Conservation (phyloP, 2,113 vertebrate genomes). For the Dryoscopus gambensis region DNA sequence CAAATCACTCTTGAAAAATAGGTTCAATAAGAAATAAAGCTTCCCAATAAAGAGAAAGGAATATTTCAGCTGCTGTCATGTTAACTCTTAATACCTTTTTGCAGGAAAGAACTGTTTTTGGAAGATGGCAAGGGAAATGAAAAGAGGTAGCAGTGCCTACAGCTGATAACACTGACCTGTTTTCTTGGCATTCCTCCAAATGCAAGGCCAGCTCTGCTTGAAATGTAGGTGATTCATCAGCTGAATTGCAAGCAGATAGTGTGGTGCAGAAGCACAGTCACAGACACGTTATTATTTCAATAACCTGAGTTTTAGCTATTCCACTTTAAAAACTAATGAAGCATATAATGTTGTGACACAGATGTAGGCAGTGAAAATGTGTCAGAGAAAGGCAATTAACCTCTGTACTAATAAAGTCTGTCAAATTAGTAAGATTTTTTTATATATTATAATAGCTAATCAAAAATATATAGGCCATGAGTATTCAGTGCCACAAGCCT, state of each 20-base stretch:
- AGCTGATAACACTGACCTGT: conserved; percentile 49
- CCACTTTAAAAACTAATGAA: conserved; percentile 76
- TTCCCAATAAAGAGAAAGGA: background rate
- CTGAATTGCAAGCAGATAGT: conserved; percentile 19
- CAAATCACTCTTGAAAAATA: conserved; percentile 22
- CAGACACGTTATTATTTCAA: background rate
- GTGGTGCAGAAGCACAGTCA: conserved; percentile 1
- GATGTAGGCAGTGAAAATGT: conserved; percentile 67
- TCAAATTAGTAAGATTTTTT: conserved; percentile 55
- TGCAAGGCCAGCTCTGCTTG: conserved; percentile 20
- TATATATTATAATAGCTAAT: background rate
- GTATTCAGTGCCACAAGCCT: background rate
- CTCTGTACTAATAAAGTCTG: conserved; percentile 55
- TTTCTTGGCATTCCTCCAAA: conserved; percentile 49
- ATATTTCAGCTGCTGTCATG: conserved; percentile 18
- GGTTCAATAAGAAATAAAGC: conserved; percentile 6
- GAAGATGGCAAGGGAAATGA: conserved; percentile 18
- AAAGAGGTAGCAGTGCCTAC: conserved; percentile 19
- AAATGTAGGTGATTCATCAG: conserved; percentile 56
- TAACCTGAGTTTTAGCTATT: conserved; percentile 51
- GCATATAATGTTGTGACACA: conserved; percentile 76
- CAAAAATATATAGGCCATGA: conserved; percentile 15
- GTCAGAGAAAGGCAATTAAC: conserved; percentile 75
- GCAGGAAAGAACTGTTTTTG: conserved; percentile 6
- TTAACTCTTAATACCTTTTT: conserved; percentile 3